Evolutionary conservation across 2,797 vertebrate genomes (phyloP), one percentile per base, ranked within the genome.

Genomic region (Tinamus major): DNA sequence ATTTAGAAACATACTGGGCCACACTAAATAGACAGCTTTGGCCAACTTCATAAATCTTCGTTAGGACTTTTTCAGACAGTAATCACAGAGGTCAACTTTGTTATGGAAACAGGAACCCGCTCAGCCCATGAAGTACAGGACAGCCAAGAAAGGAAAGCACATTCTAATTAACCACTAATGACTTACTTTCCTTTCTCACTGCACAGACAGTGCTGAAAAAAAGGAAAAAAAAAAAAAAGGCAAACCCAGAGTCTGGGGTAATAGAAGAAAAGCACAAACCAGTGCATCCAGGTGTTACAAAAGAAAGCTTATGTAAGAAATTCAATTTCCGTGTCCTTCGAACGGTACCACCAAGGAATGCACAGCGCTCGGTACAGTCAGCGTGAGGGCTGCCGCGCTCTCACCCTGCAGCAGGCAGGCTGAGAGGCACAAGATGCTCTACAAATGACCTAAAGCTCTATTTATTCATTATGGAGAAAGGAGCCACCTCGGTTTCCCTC

Each of bases 51-150:
- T 68, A 74, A 13, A 41, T 61, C 69, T 48, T 61, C 31, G 20
- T 24, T 79, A 89, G 37, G 15, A 77, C 33, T 15, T 90, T 68
- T 67, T 76, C 75, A 63, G 61, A 49, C 27, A 6, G 29, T 17
- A 83, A 37, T 31, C 18, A 8, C 51, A 46, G 72, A 68, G 27
- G 49, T 21, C 4, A 46, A 10, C 17, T 88, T 70, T 76, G 26
- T 71, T 92, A 89, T 94, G 77, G 79, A 88, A 92, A 90, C 33
- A 92, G 37, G 33, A 65, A 92, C 71, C 75, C 77, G 71, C 41
- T 76, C 15, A 15, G n/a, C 63, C 58, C 63, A 16, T 78, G 77
- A 92, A 86, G 70, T 67, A 63, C 48, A 69, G 49, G 51, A 84
- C 21, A 56, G 37, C 39, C 62, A 76, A 76, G 35, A 71, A 85